A percentile compares a stretch with the other conserved stretches of the same genome.
Conservation (phyloP, 1,140 invertebrate species). For the Drosophila lini region DNA sequence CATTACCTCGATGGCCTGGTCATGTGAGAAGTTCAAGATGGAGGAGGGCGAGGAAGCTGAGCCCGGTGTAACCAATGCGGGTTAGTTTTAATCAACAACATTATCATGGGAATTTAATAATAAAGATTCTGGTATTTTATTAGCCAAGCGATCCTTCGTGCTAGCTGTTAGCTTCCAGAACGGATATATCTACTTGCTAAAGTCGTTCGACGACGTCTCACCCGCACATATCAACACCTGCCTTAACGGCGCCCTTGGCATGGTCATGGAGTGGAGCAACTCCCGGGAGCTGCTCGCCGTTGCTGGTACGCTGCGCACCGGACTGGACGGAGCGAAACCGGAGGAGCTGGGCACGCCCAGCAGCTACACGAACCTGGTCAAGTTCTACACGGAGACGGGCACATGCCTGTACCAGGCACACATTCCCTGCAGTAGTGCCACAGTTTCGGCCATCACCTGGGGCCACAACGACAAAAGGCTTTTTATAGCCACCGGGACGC, state of each 20-base stretch:
- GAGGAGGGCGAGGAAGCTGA: slow-evolving; percentile 93
- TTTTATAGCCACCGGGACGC: slow-evolving; percentile 95
- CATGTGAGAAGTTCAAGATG: slow-evolving; percentile 99
- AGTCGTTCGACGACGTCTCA: slow-evolving; percentile 95
- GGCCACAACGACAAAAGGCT: slow-evolving; percentile 98
- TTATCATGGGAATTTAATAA: background rate
- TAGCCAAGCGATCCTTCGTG: slow-evolving; percentile 89
- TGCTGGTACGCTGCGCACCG: slow-evolving; percentile 88
- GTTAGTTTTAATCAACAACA: slow-evolving; percentile 48
- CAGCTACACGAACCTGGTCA: slow-evolving; percentile 85
- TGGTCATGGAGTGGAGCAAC: slow-evolving; percentile 98
- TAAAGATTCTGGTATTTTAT: slow-evolving; percentile 36
- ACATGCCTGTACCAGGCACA: slow-evolving; percentile 90
- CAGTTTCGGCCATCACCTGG: slow-evolving; percentile 97
- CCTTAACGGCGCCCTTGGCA: slow-evolving; percentile 88
- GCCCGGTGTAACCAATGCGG: slow-evolving; percentile 85
- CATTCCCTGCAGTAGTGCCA: slow-evolving; percentile 89
- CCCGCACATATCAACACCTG: slow-evolving; percentile 90
- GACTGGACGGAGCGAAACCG: slow-evolving; percentile 65
- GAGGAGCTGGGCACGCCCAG: slow-evolving; percentile 74
- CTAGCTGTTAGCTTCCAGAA: slow-evolving; percentile 95
- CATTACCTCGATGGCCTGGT: slow-evolving; percentile 97
- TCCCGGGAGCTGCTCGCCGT: slow-evolving; percentile 96
- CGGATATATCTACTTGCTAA: slow-evolving; percentile 94
- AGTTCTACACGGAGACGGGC: slow-evolving; percentile 92